Conservation (phyloP, 92 coral and sea anemone genomes). For the Zoanthus solanderi region DNA sequence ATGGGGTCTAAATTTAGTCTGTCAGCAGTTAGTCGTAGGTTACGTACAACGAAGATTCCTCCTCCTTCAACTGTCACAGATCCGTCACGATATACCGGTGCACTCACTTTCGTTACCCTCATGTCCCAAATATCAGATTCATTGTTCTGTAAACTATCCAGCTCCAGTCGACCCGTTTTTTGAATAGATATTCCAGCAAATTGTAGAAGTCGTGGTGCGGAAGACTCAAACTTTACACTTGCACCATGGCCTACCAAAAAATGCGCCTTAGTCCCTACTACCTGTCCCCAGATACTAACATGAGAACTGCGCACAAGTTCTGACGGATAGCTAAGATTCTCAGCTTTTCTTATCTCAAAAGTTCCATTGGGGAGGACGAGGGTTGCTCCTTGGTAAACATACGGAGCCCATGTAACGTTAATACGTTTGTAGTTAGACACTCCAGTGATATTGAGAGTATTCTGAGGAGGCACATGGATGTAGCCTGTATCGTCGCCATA, state of each 20-base stretch:
- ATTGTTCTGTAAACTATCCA: conserved; percentile 62
- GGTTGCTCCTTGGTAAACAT: conserved; percentile 61
- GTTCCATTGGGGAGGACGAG: conserved; percentile 80
- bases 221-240: conserved; percentile 62
- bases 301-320: conserved; percentile 66
- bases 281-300: conserved; percentile 72
- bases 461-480: conserved; percentile 72
- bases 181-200: conserved; percentile 79
- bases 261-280: conserved; percentile 71
- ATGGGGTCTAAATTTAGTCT: conserved; percentile 65
- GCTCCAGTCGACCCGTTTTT: conserved; percentile 70
- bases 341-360: conserved; percentile 70
- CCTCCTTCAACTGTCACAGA: conserved; percentile 75
- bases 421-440: conserved; percentile 68
- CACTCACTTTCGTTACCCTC: conserved; percentile 57
- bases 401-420: conserved; percentile 80
- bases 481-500: conserved; percentile 83
- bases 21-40: conserved; percentile 60
- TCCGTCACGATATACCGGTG: conserved; percentile 76
- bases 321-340: conserved; percentile 62
- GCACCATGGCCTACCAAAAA: conserved; percentile 77
- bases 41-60: conserved; percentile 67
- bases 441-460: conserved; percentile 74
- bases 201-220: conserved; percentile 60
- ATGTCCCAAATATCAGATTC: conserved; percentile 70